Evolutionary conservation across 2,888 invertebrate genomes (phyloP), one percentile per base, ranked within the genome.

Genomic region (Leptopterna dolabrata): DNA sequence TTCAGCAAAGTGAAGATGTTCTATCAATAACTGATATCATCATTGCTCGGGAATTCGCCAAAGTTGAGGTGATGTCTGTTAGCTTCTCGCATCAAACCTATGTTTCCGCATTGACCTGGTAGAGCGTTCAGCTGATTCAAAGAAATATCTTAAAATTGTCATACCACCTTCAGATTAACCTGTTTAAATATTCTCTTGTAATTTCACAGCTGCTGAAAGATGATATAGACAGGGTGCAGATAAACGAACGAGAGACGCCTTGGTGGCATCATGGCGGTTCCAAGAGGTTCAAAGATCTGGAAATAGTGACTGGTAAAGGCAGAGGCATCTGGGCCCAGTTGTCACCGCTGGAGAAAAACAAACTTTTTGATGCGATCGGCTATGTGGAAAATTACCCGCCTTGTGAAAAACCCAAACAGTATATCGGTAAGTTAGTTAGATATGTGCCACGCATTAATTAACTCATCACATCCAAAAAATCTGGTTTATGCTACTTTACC

Each of bases 11-110:
- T 88, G 96, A 97, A 91, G 96, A 96, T 89, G 93, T 93, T 88
- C 92, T 97, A 88, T 94, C 95, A 81, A 94, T 96, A 70, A 92
- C 95, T 78, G 95, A 95, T 87, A 95, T 97, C 30, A 94, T 96
- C 0, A 94, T 96, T 88, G 96, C 96, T 0, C 93, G 96, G 89
- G 96, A 96, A 91, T 95, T 96, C 89, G 96, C 96, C 6, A 95
- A 96, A 91, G 94, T 96, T 90, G 94, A 95, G 93, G 96, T 96
- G 90, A 91, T 36, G 7, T 36, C 36, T 36, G 36, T 4, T 4
- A 36, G 2, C 2, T 36, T 4, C 4, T 36, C 7, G 2, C 7
- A 36, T 36, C 4, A 36, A 36, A 36, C 36, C 36, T 36, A 4
- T 36, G 36, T 36, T 36, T 4, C 2, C 36, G 36, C 7, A 36